These are phyloP conservation scores for Margaritifera margaritifera DNA, from an alignment of 2,888 invertebrate species.

Conservation along the genomic window DNA sequence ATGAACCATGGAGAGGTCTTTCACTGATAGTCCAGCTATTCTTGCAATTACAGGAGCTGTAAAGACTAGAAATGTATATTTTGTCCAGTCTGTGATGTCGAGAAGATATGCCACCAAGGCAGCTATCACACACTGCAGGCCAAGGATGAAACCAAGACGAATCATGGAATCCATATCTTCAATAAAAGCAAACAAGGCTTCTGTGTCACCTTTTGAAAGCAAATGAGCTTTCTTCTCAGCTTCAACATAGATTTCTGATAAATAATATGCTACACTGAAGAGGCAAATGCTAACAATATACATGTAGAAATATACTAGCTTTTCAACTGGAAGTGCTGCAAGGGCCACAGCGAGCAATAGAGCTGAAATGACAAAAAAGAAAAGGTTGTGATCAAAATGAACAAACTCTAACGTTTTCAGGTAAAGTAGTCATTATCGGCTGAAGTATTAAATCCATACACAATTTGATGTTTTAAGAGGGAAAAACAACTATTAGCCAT, in stretches of 20 bases:
- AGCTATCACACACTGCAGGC: slow-evolving; percentile 69
- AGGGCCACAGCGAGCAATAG: slow-evolving; percentile 74
- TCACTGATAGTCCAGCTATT: slow-evolving; percentile 72
- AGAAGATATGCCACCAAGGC: slow-evolving; percentile 71
- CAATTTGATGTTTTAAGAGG: too few relatives aligned
- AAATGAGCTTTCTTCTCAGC: slow-evolving; percentile 50
- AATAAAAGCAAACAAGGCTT: slow-evolving; percentile 41
- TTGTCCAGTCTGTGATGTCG: slow-evolving; percentile 69
- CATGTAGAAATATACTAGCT: slow-evolving; percentile 75
- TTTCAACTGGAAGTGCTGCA: slow-evolving; percentile 74
- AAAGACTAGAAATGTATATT: slow-evolving; percentile 73
- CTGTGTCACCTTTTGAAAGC: slow-evolving; percentile 19
- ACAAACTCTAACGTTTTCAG: neutral
- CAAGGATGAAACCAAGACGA: slow-evolving; percentile 67
- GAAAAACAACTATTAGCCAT: too few relatives aligned
- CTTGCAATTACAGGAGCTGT: slow-evolving; percentile 74
- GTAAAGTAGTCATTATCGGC: neutral
- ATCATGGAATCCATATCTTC: slow-evolving; percentile 61
- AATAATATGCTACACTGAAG: slow-evolving; percentile 72
- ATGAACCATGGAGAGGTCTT: slow-evolving; percentile 71
- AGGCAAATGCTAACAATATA: slow-evolving; percentile 74
- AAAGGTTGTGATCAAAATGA: neutral
- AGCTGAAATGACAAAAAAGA: slow-evolving; percentile 66
- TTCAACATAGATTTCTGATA: slow-evolving; percentile 73
- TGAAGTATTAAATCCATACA: neutral